phyloP scores from a whole-genome alignment of 2,113 vertebrate species.

The Thamnophis sirtalis region DNA sequence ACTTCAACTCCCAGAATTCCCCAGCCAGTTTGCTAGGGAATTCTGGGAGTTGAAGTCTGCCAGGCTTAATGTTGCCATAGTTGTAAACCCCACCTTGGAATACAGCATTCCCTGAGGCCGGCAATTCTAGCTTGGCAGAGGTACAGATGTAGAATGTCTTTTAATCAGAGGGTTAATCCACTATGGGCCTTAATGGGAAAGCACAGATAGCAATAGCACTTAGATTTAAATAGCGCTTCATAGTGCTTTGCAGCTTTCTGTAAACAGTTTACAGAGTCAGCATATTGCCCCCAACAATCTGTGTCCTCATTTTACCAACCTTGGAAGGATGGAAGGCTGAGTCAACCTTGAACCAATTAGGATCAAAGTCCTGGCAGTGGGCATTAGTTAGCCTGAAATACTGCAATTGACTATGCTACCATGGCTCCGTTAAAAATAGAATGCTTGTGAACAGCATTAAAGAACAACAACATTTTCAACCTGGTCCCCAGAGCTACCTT shows the following conservation, averaged over 20 bases:
- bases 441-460: not conserved
- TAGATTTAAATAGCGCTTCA: not conserved
- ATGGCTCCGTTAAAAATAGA: not conserved
- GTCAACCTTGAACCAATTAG: not conserved
- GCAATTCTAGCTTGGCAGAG: not conserved
- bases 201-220: not conserved
- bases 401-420: not conserved
- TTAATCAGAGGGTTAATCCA: fast-evolving
- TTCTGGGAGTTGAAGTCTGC: too few relatives aligned
- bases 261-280: not conserved
- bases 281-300: not conserved
- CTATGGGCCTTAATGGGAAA: not conserved
- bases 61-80: too few relatives aligned
- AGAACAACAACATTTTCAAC: not conserved
- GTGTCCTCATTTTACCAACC: not conserved
- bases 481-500: not conserved
- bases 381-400: not conserved
- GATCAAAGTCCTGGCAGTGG: not conserved
- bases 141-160: not conserved
- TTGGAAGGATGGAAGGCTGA: not conserved
- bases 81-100: not conserved
- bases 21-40: too few relatives aligned
- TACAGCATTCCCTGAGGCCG: not conserved
- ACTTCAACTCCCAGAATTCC: too few relatives aligned
- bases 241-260: not conserved